Percentiles rank a stretch among this genome's conserved stretches.
Conservation (phyloP, 2,797 vertebrate genomes). For the Todus mexicanus region DNA sequence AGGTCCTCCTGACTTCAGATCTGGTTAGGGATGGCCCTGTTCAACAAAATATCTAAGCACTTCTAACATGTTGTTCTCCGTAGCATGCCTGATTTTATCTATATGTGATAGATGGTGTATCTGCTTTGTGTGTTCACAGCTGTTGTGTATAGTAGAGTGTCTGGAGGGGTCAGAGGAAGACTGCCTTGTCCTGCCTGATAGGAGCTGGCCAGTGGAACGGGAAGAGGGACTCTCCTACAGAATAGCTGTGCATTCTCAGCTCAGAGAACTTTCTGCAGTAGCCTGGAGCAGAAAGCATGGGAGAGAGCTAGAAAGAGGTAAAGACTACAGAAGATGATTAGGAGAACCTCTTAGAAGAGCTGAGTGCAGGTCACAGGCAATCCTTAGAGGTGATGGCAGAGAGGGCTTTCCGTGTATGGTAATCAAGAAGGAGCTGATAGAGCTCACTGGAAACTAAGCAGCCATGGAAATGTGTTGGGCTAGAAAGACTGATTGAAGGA, state of each 20-base stretch:
- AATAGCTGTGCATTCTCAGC: background rate
- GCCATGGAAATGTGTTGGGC: background rate
- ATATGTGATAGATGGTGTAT: too few species aligned
- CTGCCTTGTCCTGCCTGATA: background rate
- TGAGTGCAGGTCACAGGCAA: background rate
- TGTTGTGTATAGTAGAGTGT: background rate
- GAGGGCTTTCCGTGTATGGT: background rate
- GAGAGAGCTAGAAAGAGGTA: background rate
- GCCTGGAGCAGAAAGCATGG: background rate
- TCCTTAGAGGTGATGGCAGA: background rate
- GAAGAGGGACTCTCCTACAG: background rate
- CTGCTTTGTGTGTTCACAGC: background rate
- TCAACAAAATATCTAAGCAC: background rate
- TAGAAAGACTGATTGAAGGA: background rate
- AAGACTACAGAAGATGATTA: background rate
- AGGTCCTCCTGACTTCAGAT: background rate
- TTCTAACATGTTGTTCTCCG: background rate
- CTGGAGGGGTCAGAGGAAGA: background rate
- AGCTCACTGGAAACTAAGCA: background rate
- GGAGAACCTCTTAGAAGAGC: background rate
- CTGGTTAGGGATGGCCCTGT: background rate
- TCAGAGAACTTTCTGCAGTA: background rate
- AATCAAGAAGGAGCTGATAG: background rate
- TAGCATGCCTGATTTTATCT: background rate
- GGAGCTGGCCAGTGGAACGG: background rate